Base-by-base conservation (phyloP, 2,888 invertebrate genomes). In the Amiota communis region DNA sequence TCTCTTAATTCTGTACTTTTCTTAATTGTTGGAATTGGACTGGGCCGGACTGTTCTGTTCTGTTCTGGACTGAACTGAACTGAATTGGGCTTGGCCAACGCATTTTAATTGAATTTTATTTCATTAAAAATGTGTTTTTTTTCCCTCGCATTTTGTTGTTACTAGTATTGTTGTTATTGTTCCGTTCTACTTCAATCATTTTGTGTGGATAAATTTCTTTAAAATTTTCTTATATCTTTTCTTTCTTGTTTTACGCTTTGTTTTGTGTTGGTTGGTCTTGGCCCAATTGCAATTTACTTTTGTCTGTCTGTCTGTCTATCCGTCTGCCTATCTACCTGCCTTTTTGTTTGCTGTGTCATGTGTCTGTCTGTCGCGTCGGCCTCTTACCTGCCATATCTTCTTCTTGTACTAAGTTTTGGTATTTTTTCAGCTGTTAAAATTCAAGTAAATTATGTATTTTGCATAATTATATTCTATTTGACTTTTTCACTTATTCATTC, bases 381-480 rank as follows among this genome's bases (percentile, higher is more conserved):
- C 23, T 23, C 2, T 23, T 23, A 23, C 23, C 23, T 2, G 23
- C 3, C 1, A 3, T 36, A 3, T n/a, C n/a, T n/a, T n/a, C n/a
- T n/a, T n/a, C 10, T 49, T 63, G 8, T 72, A 17, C 36, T 51
- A 47, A 48, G 20, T 49, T 74, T 74, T 69, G 70, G 47, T 64
- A 72, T 65, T 64, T 77, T 80, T 83, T 83, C 82, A 82, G 82
- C 82, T 82, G 84, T 82, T 82, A 82, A 36, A 36, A 84, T 84
- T 82, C 84, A 82, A 82, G 84, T 81, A 82, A 82, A 82, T 82
- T 84, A 84, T 82, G 84, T 82, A 82, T 82, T 82, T 84, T 84
- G 82, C 84, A 82, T 82, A 82, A 82, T 82, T 82, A 82, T 36
- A 36, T 79, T 84, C 81, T 82, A 82, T 82, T 82, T 84, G 82